A percentile compares a stretch with the other conserved stretches of the same genome.
These are phyloP conservation scores for Melanophora roralis DNA, from an alignment of 2,888 invertebrate species.

Conservation along the genomic window DNA sequence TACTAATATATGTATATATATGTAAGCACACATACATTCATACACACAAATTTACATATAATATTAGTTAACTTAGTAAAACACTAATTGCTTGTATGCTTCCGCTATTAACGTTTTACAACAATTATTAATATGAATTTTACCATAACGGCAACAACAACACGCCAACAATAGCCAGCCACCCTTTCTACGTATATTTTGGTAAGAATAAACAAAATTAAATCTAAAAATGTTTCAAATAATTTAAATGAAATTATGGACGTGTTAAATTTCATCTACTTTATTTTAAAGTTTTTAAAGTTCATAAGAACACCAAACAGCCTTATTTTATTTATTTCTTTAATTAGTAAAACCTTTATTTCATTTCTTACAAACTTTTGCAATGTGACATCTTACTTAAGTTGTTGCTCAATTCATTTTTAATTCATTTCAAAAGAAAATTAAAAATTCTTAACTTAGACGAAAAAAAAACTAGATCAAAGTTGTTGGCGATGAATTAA, in stretches of 20 bases:
- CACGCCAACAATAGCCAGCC: neutral
- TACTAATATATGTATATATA: too few relatives aligned
- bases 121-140: conserved; percentile 60
- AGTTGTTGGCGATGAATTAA: conserved; percentile 1
- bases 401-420: conserved; percentile 27
- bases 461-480: neutral
- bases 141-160: conserved; percentile 18
- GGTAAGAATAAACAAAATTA: neutral
- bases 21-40: too few relatives aligned
- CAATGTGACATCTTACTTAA: conserved; percentile 15
- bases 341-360: too few relatives aligned
- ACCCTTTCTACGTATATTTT: neutral
- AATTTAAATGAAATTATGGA: too few relatives aligned
- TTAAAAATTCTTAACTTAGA: conserved; percentile 13
- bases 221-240: neutral
- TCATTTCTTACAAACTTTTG: neutral
- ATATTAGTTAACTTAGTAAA: conserved; percentile 57
- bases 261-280: too few relatives aligned
- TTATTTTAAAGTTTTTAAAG: too few relatives aligned
- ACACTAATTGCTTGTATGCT: conserved; percentile 62
- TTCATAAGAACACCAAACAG: too few relatives aligned
- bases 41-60: too few relatives aligned
- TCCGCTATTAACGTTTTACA: conserved; percentile 62
- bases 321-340: too few relatives aligned
- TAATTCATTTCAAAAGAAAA: conserved; percentile 16